Base-by-base conservation (phyloP, 2,113 vertebrate genomes). In the Micronycteris hirsuta region DNA sequence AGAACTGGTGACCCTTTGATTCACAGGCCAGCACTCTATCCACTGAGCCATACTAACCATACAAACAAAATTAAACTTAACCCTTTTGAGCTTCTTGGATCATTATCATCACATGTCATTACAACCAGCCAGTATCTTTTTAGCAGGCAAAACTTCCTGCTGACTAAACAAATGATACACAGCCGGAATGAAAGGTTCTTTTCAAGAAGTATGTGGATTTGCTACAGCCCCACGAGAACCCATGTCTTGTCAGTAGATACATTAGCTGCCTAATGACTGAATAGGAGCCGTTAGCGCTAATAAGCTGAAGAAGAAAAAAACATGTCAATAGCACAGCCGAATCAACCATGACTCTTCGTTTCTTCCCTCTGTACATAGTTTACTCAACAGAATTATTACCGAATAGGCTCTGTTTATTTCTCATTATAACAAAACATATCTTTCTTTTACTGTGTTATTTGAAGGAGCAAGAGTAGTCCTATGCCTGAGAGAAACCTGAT, bases 261-360 rank as follows among this genome's bases (percentile, higher is more conserved):
- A 78, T 67, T 74, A 94, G 43, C 36, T 94, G 36, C 43, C 47
- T 97, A 88, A 77, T 88, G 65, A 93, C 9, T 82, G 13, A 22
- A 58, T 87, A 19, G 58, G 33, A 52, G 36, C 12, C 10, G 70
- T 89, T 96, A 82, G 8, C 10, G 45, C 45, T 74, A 92, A 82
- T 67, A 83, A 89, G 16, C 33, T 81, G 19, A 86, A 92, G 17
- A 78, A 80, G 45, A 88, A 70, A 80, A 80, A 82, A 83, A 3
- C 33, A 73, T 31, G 74, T 93, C 67, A 82, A n/a, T 31, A 45
- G 54, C 58, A 38, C 7, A 31, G 4, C 15, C 9, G 45, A 82
- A 87, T 58, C 58, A 71, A 86, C 86, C 71, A 45, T 52, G 80
- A 84, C 63, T 63, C 38, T 82, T 43, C 43, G 28, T 49, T 86